phyloP scores from a whole-genome alignment of 2,797 vertebrate genomes.

The Cirrhinus molitorella region DNA sequence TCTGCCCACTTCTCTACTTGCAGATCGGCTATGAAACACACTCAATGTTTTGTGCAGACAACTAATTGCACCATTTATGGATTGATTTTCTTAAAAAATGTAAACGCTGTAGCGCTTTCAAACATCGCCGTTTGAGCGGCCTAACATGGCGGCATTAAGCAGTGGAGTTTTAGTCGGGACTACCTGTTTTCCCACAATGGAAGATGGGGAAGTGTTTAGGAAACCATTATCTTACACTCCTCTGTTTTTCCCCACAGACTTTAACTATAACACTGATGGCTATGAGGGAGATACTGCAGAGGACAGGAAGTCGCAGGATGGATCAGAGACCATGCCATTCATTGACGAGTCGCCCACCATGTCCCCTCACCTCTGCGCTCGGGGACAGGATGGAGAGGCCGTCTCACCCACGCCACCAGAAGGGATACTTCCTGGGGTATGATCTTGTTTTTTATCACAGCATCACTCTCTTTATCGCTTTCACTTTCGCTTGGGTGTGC shows the following conservation, averaged over 20 bases:
- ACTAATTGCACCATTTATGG: background rate
- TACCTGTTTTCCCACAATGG: background rate
- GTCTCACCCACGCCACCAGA: constrained; percentile 87
- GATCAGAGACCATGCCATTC: constrained; percentile 96
- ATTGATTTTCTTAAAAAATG: background rate
- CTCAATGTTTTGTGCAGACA: background rate
- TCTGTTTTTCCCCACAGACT: constrained; percentile 83
- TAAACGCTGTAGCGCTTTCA: background rate
- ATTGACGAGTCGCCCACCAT: constrained; percentile 98
- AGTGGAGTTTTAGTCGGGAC: background rate
- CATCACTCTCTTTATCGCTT: background rate
- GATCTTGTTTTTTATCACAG: background rate
- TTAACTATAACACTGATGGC: constrained; percentile 96
- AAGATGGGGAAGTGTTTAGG: too few relatives aligned
- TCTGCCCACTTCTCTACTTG: background rate
- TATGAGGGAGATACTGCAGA: constrained; percentile 93
- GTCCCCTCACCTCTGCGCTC: constrained; percentile 94
- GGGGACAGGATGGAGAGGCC: constrained; percentile 82
- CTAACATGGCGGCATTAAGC: background rate
- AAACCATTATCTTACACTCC: background rate
- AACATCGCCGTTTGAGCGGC: background rate
- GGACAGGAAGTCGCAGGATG: constrained; percentile 92
- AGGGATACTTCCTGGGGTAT: constrained; percentile 85
- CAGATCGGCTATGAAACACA: background rate
- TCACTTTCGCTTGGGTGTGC: background rate